Conservation (phyloP, 1,140 invertebrate species). For the Elysia chlorotica region DNA sequence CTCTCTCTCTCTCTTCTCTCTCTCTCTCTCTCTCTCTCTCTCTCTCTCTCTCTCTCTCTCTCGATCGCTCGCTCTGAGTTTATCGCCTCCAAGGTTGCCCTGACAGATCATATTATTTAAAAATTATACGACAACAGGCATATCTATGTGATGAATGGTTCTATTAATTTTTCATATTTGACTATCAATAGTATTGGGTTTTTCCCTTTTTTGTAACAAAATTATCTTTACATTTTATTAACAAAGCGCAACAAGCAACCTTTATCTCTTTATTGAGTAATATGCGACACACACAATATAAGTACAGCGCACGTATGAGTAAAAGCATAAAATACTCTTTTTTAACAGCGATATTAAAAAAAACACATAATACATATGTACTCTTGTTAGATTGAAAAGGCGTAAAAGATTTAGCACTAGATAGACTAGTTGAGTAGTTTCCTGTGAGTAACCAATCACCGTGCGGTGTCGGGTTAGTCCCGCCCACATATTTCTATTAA, state of each 20-base stretch:
- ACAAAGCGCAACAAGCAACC: not conserved
- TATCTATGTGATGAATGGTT: not conserved
- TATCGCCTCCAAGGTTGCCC: conserved; percentile 1
- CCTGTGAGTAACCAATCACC: too few relatives aligned
- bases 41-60: conserved; percentile 12
- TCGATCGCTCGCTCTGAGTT: not conserved
- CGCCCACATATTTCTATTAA: too few relatives aligned
- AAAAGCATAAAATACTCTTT: too few relatives aligned
- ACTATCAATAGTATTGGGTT: not conserved
- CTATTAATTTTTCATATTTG: not conserved
- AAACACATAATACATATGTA: too few relatives aligned
- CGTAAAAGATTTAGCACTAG: too few relatives aligned
- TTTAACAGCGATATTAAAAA: too few relatives aligned
- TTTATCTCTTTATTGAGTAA: too few relatives aligned
- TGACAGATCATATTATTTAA: not conserved
- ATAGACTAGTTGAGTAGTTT: too few relatives aligned
- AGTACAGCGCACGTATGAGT: too few relatives aligned
- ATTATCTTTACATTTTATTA: not conserved
- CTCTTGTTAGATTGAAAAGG: too few relatives aligned
- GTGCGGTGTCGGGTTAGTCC: too few relatives aligned
- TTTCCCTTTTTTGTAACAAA: not conserved
- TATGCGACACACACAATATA: too few relatives aligned
- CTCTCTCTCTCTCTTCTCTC: not conserved
- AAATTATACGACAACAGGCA: not conserved
- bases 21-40: conserved; percentile 4